Conservation (phyloP, 2,797 vertebrate species). For the Sebastes kiyomatsui region DNA sequence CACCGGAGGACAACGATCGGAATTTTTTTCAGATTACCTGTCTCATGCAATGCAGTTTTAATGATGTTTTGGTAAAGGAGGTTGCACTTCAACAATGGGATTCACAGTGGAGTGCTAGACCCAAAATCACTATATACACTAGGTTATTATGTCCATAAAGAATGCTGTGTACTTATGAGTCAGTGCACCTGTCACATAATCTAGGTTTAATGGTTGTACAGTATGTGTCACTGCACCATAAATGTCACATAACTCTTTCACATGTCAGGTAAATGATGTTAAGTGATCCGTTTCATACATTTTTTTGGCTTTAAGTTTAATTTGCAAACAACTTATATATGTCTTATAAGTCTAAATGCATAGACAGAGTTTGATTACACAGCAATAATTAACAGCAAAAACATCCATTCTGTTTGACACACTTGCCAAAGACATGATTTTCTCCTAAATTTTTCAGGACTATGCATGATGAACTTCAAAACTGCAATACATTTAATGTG, state of each 20-base stretch:
- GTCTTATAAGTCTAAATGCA: background rate
- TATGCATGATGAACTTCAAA: background rate
- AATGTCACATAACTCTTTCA: background rate
- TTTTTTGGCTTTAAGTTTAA: background rate
- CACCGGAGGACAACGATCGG: too few species aligned
- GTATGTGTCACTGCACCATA: background rate
- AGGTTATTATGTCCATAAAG: background rate
- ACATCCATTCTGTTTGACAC: background rate
- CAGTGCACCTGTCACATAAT: background rate
- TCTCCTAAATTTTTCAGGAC: background rate
- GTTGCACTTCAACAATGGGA: too few species aligned
- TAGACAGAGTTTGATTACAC: constrained; percentile 5
- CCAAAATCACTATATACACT: background rate
- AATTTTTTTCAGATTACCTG: too few species aligned
- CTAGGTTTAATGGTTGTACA: background rate
- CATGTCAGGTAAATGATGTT: background rate
- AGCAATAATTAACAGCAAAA: constrained; percentile 16
- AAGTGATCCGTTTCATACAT: background rate
- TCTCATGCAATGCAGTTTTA: too few species aligned
- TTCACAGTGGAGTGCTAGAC: too few species aligned
- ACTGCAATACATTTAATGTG: background rate
- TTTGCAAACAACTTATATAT: background rate
- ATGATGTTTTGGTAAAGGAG: too few species aligned
- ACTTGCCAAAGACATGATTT: background rate
- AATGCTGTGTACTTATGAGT: background rate